Percentiles rank a stretch among this genome's conserved stretches.
Conservation (phyloP, 2,797 vertebrate genomes). For the Acomys russatus region DNA sequence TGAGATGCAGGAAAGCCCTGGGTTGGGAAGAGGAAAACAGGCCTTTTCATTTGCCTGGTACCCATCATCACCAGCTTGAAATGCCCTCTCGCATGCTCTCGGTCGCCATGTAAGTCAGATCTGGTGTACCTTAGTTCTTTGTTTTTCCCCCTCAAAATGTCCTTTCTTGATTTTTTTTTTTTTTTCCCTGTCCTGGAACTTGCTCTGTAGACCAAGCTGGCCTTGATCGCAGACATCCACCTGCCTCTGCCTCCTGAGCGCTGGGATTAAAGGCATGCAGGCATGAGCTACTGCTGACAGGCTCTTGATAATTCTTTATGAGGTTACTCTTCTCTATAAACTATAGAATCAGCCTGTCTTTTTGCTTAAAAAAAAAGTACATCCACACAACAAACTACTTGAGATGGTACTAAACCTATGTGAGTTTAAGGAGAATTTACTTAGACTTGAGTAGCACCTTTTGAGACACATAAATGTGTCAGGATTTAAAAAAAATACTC, state of each 20-base stretch:
- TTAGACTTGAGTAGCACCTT: not conserved
- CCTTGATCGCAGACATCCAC: not conserved
- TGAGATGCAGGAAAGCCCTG: fast-evolving
- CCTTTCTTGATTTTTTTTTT: not conserved
- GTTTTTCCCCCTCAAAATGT: not conserved
- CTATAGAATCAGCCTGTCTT: not conserved
- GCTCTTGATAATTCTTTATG: not conserved
- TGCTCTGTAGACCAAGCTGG: not conserved
- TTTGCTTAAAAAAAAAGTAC: not conserved
- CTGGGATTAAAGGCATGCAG: not conserved
- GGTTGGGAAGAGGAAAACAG: not conserved
- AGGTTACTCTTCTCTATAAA: not conserved
- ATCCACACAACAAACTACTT: not conserved
- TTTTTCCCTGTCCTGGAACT: not conserved
- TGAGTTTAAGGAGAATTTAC: not conserved
- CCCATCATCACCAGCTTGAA: not conserved
- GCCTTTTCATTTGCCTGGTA: fast-evolving
- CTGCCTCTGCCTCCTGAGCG: not conserved
- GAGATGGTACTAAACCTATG: no score
- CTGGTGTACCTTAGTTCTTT: not conserved
- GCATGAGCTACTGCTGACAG: not conserved
- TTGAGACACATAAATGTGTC: not conserved
- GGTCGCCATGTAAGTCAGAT: fast-evolving
- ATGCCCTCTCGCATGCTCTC: not conserved
- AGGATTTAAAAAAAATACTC: not conserved